These are phyloP conservation scores for Ailurus styani DNA, from an alignment of 2,113 vertebrate genomes.

Conservation along the genomic window DNA sequence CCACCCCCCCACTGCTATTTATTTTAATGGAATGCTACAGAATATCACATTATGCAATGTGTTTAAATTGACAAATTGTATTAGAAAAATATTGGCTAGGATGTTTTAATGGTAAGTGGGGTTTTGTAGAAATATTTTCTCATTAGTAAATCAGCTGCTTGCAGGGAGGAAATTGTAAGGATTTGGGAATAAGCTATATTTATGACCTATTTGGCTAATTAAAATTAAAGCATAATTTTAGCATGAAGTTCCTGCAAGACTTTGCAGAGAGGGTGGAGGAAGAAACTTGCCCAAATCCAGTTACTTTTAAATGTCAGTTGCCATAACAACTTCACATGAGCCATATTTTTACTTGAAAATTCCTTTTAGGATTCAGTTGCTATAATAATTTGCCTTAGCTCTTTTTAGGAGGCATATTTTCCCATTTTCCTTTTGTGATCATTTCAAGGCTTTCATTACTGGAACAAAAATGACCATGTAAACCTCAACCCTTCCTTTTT, in stretches of 20 bases:
- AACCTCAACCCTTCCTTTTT: constrained; percentile 76
- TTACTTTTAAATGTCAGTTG: constrained; percentile 86
- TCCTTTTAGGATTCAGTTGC: constrained; percentile 85
- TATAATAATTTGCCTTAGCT: constrained; percentile 85
- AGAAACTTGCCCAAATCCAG: constrained; percentile 83
- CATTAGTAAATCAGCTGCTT: constrained; percentile 82
- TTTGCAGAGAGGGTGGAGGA: constrained; percentile 81
- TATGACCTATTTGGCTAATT: constrained; percentile 86
- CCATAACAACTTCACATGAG: constrained; percentile 86
- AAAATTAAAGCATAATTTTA: constrained; percentile 83
- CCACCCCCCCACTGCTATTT: constrained; percentile 68
- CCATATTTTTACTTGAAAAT: constrained; percentile 85
- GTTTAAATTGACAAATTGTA: constrained; percentile 86
- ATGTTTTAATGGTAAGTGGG: constrained; percentile 83
- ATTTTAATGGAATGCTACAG: constrained; percentile 82
- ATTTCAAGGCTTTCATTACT: constrained; percentile 82
- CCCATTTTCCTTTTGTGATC: constrained; percentile 83
- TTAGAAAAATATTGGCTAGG: constrained; percentile 82
- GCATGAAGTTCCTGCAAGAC: constrained; percentile 82
- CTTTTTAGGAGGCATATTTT: constrained; percentile 83
- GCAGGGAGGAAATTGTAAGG: constrained; percentile 79
- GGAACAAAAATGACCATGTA: constrained; percentile 77
- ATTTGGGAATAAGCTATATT: constrained; percentile 83
- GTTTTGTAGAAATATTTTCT: constrained; percentile 85
- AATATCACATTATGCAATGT: constrained; percentile 83